Evolutionary conservation across 2,888 invertebrate genomes (phyloP).

Genomic region (Leptura quadrifasciata): DNA sequence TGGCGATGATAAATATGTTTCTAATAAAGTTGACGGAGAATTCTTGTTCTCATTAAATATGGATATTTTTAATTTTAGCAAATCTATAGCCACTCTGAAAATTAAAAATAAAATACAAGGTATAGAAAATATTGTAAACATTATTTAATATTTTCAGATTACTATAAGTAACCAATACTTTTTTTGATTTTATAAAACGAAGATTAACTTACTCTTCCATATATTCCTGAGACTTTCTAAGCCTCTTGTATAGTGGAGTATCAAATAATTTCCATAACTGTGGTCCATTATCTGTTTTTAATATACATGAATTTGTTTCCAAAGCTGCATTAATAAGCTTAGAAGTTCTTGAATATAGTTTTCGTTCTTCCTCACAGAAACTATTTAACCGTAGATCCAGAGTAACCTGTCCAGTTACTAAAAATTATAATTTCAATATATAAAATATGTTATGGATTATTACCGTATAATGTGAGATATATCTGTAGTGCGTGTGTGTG

Average conservation of each 20-base stretch:
- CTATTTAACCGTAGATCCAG: slow-evolving; percentile 83
- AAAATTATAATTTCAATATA: slow-evolving; percentile 63
- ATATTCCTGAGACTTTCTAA: slow-evolving; percentile 81
- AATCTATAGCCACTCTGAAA: slow-evolving; percentile 79
- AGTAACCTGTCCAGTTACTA: slow-evolving; percentile 84
- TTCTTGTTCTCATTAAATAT: slow-evolving; percentile 72
- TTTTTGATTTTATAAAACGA: not conserved
- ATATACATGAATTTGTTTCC: slow-evolving; percentile 82
- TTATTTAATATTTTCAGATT: not conserved
- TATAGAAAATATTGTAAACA: too few species aligned
- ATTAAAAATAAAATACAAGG: slow-evolving; percentile 47
- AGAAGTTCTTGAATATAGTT: slow-evolving; percentile 79
- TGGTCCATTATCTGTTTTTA: slow-evolving; percentile 82
- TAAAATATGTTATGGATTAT: too few species aligned
- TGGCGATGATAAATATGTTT: slow-evolving; percentile 81
- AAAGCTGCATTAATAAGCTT: slow-evolving; percentile 84
- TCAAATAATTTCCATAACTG: slow-evolving; percentile 83
- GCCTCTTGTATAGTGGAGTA: slow-evolving; percentile 83
- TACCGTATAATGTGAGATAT: too few species aligned
- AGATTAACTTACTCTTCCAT: slow-evolving; percentile 79
- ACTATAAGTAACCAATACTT: not conserved
- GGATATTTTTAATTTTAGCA: slow-evolving; percentile 77
- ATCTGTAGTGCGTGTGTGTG: too few species aligned
- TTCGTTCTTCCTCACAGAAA: slow-evolving; percentile 79
- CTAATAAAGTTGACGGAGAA: slow-evolving; percentile 74